Evolutionary conservation across 92 coral and sea anemone species (phyloP).

Genomic region (Epizoanthus stellaris): DNA sequence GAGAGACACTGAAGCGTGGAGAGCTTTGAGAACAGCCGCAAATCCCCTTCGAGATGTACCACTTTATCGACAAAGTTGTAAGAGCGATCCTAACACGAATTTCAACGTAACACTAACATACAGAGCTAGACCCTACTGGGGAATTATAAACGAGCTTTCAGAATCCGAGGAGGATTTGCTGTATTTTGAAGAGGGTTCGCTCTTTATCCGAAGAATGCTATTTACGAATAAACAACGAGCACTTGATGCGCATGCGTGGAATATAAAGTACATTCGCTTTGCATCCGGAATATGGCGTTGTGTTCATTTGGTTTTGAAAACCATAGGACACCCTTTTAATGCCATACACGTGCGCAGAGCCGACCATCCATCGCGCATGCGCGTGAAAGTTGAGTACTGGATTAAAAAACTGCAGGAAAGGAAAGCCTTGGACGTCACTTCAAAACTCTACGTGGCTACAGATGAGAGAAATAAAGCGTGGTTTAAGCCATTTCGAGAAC

Average conservation of each 20-base stretch:
- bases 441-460: slow-evolving; percentile 89
- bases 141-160: slow-evolving; percentile 70
- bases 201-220: slow-evolving; percentile 71
- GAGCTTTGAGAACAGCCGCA: slow-evolving; percentile 14
- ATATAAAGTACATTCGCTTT: slow-evolving; percentile 71
- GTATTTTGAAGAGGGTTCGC: slow-evolving; percentile 93
- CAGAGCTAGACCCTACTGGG: slow-evolving; percentile 62
- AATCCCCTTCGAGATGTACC: slow-evolving; percentile 40
- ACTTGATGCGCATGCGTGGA: slow-evolving; percentile 80
- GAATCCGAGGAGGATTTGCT: slow-evolving; percentile 70
- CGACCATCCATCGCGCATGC: slow-evolving; percentile 78
- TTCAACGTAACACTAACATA: background rate
- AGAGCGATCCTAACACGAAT: slow-evolving; percentile 34
- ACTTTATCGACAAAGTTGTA: slow-evolving; percentile 64
- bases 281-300: slow-evolving; percentile 66
- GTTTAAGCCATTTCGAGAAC: slow-evolving; percentile 84
- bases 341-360: slow-evolving; percentile 93
- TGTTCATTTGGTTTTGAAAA: slow-evolving; percentile 46
- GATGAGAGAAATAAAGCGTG: slow-evolving; percentile 85
- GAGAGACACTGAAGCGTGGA: slow-evolving; percentile 54
- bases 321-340: slow-evolving; percentile 68
- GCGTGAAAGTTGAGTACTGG: slow-evolving; percentile 72
- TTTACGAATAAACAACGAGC: slow-evolving; percentile 73
- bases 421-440: slow-evolving; percentile 59
- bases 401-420: slow-evolving; percentile 47